phyloP scores from a whole-genome alignment of 2,113 vertebrate genomes.

The Rhinolophus sinicus region DNA sequence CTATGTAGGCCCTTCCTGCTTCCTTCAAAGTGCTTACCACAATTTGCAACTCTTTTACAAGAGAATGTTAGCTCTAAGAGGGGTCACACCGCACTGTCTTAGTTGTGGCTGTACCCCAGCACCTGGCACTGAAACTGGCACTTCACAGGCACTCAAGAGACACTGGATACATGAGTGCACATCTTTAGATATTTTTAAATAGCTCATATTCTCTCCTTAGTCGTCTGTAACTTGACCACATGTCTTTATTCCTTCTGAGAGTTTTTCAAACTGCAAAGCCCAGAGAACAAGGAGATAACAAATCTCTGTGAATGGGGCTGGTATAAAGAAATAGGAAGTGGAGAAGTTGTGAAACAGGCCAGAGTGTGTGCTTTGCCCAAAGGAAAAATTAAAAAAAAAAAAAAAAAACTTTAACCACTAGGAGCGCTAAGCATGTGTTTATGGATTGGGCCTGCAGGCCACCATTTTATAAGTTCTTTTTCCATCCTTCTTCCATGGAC shows the following conservation, averaged over 20 bases:
- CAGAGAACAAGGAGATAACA: background rate
- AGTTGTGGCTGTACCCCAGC: background rate
- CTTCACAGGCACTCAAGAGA: background rate
- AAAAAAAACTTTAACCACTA: background rate
- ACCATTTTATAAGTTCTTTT: slow-evolving; percentile 27
- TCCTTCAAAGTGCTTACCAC: background rate
- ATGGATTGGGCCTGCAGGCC: background rate
- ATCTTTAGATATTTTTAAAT: slow-evolving; percentile 35
- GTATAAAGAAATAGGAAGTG: background rate
- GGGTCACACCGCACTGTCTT: background rate
- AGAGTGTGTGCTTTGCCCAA: background rate
- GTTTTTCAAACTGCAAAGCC: background rate
- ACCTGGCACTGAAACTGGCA: background rate
- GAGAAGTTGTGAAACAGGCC: background rate
- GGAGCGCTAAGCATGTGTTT: background rate
- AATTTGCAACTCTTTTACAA: background rate
- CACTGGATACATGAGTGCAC: background rate
- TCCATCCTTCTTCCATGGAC: background rate
- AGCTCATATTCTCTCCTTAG: background rate
- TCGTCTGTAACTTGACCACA: background rate
- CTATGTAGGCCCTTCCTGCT: background rate
- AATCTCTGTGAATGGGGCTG: background rate
- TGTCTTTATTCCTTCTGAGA: background rate
- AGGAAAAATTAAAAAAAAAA: background rate
- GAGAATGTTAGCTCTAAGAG: background rate